Evolutionary conservation across 2,797 vertebrate species (phyloP).

Genomic region (Glossophaga mutica): DNA sequence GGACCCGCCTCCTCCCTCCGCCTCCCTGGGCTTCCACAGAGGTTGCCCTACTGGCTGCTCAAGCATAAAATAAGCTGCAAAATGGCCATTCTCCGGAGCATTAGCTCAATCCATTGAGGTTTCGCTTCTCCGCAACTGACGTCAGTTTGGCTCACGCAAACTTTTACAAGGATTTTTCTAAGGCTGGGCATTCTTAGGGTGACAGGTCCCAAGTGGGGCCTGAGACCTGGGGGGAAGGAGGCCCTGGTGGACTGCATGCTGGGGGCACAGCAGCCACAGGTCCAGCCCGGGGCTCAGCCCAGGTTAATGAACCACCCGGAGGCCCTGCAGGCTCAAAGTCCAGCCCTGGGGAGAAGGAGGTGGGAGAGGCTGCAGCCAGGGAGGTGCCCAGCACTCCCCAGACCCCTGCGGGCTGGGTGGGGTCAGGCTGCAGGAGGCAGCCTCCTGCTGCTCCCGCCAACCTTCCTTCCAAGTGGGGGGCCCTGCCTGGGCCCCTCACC

Average conservation of each 20-base stretch:
- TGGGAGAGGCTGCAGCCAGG: not conserved
- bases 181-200: not conserved
- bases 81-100: not conserved
- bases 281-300: not conserved
- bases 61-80: not conserved
- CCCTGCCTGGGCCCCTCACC: too few species aligned
- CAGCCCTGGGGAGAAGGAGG: not conserved
- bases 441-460: not conserved
- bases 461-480: not conserved
- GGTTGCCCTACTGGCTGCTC: fast-evolving
- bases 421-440: not conserved
- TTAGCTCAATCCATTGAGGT: too few species aligned
- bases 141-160: not conserved
- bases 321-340: constrained; percentile 66
- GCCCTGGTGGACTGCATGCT: not conserved
- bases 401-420: not conserved
- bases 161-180: not conserved
- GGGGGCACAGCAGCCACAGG: not conserved
- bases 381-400: fast-evolving
- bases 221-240: not conserved
- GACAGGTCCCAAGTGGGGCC: not conserved
- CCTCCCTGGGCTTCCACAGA: not conserved
- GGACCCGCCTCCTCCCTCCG: not conserved
- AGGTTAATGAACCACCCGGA: constrained; percentile 73
- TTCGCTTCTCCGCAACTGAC: not conserved